Evolutionary conservation across 2,797 vertebrate genomes (phyloP), one percentile per base, ranked within the genome.

Genomic region (Gallinago solitaria): DNA sequence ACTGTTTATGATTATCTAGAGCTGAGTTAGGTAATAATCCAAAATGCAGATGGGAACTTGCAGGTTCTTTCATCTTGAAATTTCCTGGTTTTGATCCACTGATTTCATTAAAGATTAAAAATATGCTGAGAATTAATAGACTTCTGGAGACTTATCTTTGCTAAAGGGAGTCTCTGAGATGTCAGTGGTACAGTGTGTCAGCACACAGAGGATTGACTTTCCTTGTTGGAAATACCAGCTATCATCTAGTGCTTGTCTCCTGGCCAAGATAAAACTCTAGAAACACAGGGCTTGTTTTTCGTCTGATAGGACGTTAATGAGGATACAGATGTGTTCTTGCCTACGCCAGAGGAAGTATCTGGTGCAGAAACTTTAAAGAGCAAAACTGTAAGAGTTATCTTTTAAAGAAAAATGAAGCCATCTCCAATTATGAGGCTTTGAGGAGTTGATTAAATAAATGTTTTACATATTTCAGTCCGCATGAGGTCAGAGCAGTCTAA

Each of bases 1-100:
- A 4, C 70, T 39, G 89, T 35, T 93, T 70, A 16, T 83, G 90
- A 77, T 93, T 91, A 85, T 92, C 93, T 79, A 7, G 63, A 86
- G 39, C 86, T 27, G 67, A 37, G n/a, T 65, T 81, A 13, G 48
- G 90, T 48, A 83, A 90, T 63, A 69, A 88, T 8, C 4, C 32
- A 12, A 89, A 87, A 89, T 11, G 71, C 83, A 95, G 71, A 73
- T n/a, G 57, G 50, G 17, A 37, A 25, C 54, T 20, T 18, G 56
- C 59, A 21, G 63, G 53, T 9, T 20, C 71, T 84, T 96, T 96
- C 65, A 96, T 96, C 90, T 87, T 32, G 14, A 61, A 39, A 9
- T 77, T 94, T 94, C 87, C 92, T 95, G 80, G 79, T 90, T 89
- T 91, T 11, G 5, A 53, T 71, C 53, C 17, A 2, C 48, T 23